Evolutionary conservation across 2,113 vertebrate genomes (phyloP), one percentile per base, ranked within the genome.

Genomic region (Craseonycteris thonglongyai): DNA sequence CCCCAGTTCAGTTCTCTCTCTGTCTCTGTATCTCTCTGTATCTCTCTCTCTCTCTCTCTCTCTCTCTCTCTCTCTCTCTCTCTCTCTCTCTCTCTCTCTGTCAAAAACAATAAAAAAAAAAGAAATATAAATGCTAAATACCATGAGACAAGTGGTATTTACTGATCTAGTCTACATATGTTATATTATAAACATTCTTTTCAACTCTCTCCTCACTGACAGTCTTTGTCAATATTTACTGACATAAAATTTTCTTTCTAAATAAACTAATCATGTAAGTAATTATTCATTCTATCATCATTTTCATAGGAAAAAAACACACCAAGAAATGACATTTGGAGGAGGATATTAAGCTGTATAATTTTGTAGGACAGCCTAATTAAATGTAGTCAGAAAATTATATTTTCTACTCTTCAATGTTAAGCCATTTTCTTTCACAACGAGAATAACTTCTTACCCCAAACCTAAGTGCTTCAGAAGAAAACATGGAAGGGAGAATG

Each of bases 381-480:
- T 82, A 95, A 88, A 86, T 82, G 12, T 95, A 76, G 28, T 91
- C 61, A 82, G 80, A 91, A 89, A 79, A 84, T 65, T 42, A 0
- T 71, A 54, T 81, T 96, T 95, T 93, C 54, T 86, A 40, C 24
- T 81, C 66, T 69, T 93, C 75, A 81, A 58, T 79, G 19, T 91
- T 61, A 91, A 90, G 35, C 6, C 85, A 89, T 86, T 91, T 96
- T 90, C 78, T 45, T 74, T 90, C 56, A 88, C 45, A 88, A 61
- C 63, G 58, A 71, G 40, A 95, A 90, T 38, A 87, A 71, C 0
- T 22, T 40, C 0, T 22, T 40, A 24, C 10, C 42, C 69, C 28
- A 79, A 82, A 12, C 19, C 40, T 81, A 86, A 69, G 8, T 38
- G 6, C 7, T 80, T 92, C 74, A 88, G 59, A 47, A 88, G 40